These are phyloP conservation scores for Drosophila melanogaster DNA, from an alignment of 1,140 invertebrate species.

Conservation along the genomic window Release_6_plus_ISO1_MT NT_033779.5:9563001-9563500, in stretches of 20 bases:
- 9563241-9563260: slow-evolving; percentile 15
- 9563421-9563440: slow-evolving; percentile 73
- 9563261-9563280: slow-evolving; percentile 29
- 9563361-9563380: slow-evolving; percentile 58
- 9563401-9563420: slow-evolving; percentile 47
- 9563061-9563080: slow-evolving; percentile 72
- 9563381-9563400: slow-evolving; percentile 30
- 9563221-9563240: slow-evolving; percentile 47
- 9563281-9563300: slow-evolving; percentile 48
- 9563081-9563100: slow-evolving; percentile 66
- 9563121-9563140: slow-evolving; percentile 62
- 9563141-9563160: slow-evolving; percentile 10
- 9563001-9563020: neutral
- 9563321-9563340: slow-evolving; percentile 5
- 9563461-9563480: slow-evolving; percentile 65
- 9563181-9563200: slow-evolving; percentile 47
- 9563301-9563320: slow-evolving; percentile 1
- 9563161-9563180: slow-evolving; percentile 8
- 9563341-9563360: slow-evolving; percentile 7
- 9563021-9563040: slow-evolving; percentile 19
- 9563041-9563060: slow-evolving; percentile 46
- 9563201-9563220: slow-evolving; percentile 66
- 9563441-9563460: slow-evolving; percentile 63
- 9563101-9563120: slow-evolving; percentile 70
- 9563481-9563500: slow-evolving; percentile 32